These are phyloP conservation scores for Urocitellus parryii DNA, from an alignment of 2,113 vertebrate species.

Conservation along the genomic window DNA sequence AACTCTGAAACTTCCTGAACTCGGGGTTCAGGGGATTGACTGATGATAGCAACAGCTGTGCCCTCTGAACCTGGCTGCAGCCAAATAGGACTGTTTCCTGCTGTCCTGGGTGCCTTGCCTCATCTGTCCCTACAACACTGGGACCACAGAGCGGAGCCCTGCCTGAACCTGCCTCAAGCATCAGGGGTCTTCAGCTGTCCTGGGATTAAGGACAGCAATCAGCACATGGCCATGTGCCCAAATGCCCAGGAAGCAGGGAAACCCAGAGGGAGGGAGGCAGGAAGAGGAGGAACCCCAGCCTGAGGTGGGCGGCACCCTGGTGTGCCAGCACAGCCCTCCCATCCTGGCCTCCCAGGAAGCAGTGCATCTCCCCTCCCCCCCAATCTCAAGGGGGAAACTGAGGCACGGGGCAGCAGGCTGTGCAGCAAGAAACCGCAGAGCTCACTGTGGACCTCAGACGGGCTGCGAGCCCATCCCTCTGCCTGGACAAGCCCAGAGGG, in stretches of 20 bases:
- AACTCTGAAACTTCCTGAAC: too few species aligned
- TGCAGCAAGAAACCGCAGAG: not conserved
- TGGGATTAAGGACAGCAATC: rapidly evolving
- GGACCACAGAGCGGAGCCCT: too few species aligned
- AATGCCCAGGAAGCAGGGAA: rapidly evolving
- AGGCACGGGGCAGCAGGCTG: not conserved
- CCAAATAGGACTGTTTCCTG: too few species aligned
- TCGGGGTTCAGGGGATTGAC: too few species aligned
- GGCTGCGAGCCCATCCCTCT: not conserved
- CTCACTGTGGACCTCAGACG: rapidly evolving
- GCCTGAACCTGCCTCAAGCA: not conserved
- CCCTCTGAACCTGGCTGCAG: too few species aligned
- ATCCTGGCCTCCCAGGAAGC: too few species aligned
- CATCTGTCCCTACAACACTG: too few species aligned
- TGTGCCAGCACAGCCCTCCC: not conserved
- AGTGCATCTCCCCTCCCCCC: too few species aligned
- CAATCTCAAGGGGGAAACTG: not conserved
- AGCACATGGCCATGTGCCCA: rapidly evolving
- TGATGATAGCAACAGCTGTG: too few species aligned
- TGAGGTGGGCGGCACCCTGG: not conserved
- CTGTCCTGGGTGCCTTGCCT: too few species aligned
- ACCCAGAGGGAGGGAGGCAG: rapidly evolving
- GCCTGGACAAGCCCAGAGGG: not conserved
- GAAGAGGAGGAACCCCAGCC: too few species aligned
- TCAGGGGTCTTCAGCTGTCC: rapidly evolving